Evolutionary conservation across 2,113 vertebrate genomes (phyloP), one percentile per base, ranked within the genome.

Genomic region (Corapipo altera): DNA sequence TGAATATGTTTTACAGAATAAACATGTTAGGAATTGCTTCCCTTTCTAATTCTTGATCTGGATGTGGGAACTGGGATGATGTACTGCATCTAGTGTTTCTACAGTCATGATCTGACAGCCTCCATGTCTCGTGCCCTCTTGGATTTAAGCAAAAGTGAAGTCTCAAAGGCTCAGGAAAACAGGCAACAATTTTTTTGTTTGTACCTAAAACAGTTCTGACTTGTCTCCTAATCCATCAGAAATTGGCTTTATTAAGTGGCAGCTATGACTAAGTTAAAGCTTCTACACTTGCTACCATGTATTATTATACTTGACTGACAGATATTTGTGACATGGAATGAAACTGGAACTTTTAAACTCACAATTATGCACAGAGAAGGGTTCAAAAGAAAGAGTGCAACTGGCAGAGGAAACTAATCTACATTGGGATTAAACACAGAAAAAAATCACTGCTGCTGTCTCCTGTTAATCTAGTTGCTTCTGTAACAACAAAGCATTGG

Each of bases 1-100:
- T 88, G 93, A 84, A 72, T 65, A 69, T 3, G 2, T 79, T 97
- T 94, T 73, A 91, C 87, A 79, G 88, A 94, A 87, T 85, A 82
- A 87, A 49, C 22, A n/a, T 5, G 37, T 37, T 58, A 91, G 8
- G 35, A 93, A 88, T 66, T n/a, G 49, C 20, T 7, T 89, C 55
- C 32, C 28, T 8, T 91, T 82, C 41, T 66, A 72, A 46, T 92
- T 78, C 66, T 72, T 75, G 48, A 65, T 87, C 66, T 78, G 49
- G 46, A 65, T 81, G 49, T 17, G 26, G 69, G 35, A 76, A 66
- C 22, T 30, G 26, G 26, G 32, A 52, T n/a, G 44, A 54, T 0
- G 0, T 19, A 66, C 11, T n/a, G 49, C 22, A 61, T 41, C 15
- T 43, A 81, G 27, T 12, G 24, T 57, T 59, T 48, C 73, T 83